phyloP scores from a whole-genome alignment of 2,888 invertebrate genomes.

The Agriopis aurantiaria region DNA sequence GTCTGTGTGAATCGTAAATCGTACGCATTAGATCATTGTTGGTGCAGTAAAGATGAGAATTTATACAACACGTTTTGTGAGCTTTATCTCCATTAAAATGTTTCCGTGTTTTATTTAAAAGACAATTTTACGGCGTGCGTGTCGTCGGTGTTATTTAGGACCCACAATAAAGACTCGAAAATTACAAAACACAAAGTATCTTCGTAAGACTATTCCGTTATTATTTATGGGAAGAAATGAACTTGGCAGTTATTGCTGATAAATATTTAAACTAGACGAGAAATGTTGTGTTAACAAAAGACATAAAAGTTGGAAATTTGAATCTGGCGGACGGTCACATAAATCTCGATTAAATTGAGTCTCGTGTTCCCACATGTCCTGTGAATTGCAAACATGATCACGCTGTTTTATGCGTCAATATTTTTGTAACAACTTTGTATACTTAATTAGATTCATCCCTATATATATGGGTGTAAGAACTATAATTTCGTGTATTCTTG shows the following conservation, averaged over 20 bases:
- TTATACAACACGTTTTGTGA: constrained; percentile 49
- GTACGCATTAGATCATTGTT: constrained; percentile 52
- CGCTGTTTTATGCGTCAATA: constrained; percentile 59
- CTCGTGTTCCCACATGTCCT: constrained; percentile 73
- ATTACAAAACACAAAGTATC: constrained; percentile 40
- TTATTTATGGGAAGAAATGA: constrained; percentile 47
- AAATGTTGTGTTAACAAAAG: constrained; percentile 34
- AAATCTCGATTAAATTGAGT: constrained; percentile 67
- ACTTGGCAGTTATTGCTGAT: constrained; percentile 43
- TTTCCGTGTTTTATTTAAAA: constrained; percentile 49
- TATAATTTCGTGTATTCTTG: constrained; percentile 22
- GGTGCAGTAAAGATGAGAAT: constrained; percentile 49
- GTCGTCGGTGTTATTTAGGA: constrained; percentile 47
- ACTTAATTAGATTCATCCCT: constrained; percentile 8
- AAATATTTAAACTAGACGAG: constrained; percentile 37
- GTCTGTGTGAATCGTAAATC: constrained; percentile 61
- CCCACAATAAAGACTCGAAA: constrained; percentile 42
- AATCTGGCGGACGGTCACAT: constrained; percentile 42
- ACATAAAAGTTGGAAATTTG: constrained; percentile 44
- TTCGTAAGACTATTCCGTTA: constrained; percentile 41
- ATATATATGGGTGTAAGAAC: constrained; percentile 20
- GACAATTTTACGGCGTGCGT: constrained; percentile 47
- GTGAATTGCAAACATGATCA: constrained; percentile 70
- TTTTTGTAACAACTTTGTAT: constrained; percentile 43
- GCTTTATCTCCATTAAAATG: constrained; percentile 49